Evolutionary conservation across 2,113 vertebrate species (phyloP), one percentile per base, ranked within the genome.

Genomic region (Axis porcinus): DNA sequence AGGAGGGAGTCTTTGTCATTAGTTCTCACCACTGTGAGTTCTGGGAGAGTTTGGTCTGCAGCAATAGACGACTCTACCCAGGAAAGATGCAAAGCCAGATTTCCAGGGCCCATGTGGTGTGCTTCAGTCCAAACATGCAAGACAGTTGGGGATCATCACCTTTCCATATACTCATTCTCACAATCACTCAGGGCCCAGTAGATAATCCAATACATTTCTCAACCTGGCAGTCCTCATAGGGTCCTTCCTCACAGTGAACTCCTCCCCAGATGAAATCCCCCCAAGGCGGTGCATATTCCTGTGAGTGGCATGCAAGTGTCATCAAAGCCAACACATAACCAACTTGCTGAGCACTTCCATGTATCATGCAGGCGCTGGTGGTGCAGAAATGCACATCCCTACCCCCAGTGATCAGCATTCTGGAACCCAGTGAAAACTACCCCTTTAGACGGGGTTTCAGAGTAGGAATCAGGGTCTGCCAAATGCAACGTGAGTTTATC

Each of bases 251-350:
- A 16, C 40, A 16, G 14, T 7, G 36, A 76, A 40, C 4, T 33
- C 15, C 21, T 5, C 28, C 7, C 81, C 86, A 70, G 16, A 10
- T 28, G 57, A 70, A 40, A 19, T 4, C 13, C 30, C 3, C 27
- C 54, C 27, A 1, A 2, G 33, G 4, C 0, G 1, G n/a, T 11
- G 19, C 5, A 0, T 1, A 17, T 25, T 27, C 40, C 86, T 12
- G 0, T 10, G 82, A 52, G 43, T 13, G 52, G 14, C 21, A 1
- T 1, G 6, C 15, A 3, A 3, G 16, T 1, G 40, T 12, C 54
- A n/a, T n/a, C 19, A 25, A 28, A n/a, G 10, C 58, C 1, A 0
- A 5, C 67, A 13, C 3, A 4, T 2, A 81, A 36, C 78, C 64
- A 13, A 6, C 47, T 47, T 81, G 50, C 50, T 76, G 78, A 86